Evolutionary conservation across 2,797 vertebrate genomes (phyloP).

Genomic region (Hephaestus fuliginosus): DNA sequence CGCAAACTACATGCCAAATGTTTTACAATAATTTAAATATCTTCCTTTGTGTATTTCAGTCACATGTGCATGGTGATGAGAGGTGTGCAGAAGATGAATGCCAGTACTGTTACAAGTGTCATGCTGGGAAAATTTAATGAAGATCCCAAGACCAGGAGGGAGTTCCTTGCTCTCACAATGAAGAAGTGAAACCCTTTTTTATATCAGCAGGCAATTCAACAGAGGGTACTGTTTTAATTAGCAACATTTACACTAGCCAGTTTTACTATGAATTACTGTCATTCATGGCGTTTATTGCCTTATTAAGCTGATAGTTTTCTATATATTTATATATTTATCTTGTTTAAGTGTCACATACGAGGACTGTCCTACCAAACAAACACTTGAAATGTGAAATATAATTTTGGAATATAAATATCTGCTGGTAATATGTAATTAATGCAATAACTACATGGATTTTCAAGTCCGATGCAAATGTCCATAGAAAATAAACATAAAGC

Average conservation of each 20-base stretch:
- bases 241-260: not conserved
- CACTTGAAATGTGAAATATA: not conserved
- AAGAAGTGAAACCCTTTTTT: slow-evolving; percentile 5
- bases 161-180: slow-evolving; percentile 46
- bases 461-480: not conserved
- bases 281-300: not conserved
- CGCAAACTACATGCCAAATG: not conserved
- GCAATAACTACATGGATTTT: not conserved
- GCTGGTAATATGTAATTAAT: not conserved
- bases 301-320: not conserved
- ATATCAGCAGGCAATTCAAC: not conserved
- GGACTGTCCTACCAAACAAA: not conserved
- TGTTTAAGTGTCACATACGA: not conserved
- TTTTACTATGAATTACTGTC: not conserved
- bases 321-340: not conserved
- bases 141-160: slow-evolving; percentile 76
- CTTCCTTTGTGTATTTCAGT: slow-evolving; percentile 55
- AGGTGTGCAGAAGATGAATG: slow-evolving; percentile 86
- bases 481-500: slow-evolving; percentile 1
- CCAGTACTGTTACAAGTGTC: slow-evolving; percentile 71
- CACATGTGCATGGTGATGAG: slow-evolving; percentile 87
- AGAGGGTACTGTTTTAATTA: not conserved
- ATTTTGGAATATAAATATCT: not conserved
- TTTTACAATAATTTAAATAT: not conserved
- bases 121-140: slow-evolving; percentile 79